Conservation (phyloP, 1,140 invertebrate species). For the Pseudomyrmex concolor region DNA sequence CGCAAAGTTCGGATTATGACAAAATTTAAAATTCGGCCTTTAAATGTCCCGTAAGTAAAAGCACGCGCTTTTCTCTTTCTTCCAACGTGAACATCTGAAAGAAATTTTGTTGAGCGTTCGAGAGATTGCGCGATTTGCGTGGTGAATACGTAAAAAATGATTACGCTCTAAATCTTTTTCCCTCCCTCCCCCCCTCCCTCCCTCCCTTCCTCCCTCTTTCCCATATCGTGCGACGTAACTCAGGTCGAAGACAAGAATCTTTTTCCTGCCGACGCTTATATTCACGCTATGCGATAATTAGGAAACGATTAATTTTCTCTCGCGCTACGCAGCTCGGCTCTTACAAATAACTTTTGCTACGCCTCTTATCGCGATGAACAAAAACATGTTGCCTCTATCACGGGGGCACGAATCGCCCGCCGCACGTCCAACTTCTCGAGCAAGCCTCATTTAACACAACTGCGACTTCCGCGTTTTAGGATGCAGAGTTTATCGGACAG, state of each 20-base stretch:
- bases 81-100: constrained; percentile 14
- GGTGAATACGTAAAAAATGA: constrained; percentile 40
- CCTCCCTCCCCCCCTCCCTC: too few species aligned
- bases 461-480: constrained; percentile 49
- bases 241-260: constrained; percentile 63
- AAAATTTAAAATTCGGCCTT: not conserved
- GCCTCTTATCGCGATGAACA: constrained; percentile 67
- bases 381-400: constrained; percentile 67
- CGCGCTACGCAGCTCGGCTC: constrained; percentile 63
- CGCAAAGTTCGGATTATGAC: too few species aligned
- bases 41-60: not conserved
- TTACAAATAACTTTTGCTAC: constrained; percentile 68
- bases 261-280: constrained; percentile 51
- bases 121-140: constrained; percentile 33
- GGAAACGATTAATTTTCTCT: constrained; percentile 72
- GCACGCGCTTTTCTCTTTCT: not conserved
- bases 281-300: constrained; percentile 75
- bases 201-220: not conserved
- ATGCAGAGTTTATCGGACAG: constrained; percentile 39
- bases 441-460: constrained; percentile 44
- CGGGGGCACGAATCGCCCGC: constrained; percentile 29
- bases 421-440: constrained; percentile 45
- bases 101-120: constrained; percentile 17
- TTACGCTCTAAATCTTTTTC: constrained; percentile 16
- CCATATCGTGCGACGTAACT: constrained; percentile 19